These are phyloP conservation scores for Heterotilapia buettikoferi DNA, from an alignment of 2,113 vertebrate genomes.

Conservation along the genomic window DNA sequence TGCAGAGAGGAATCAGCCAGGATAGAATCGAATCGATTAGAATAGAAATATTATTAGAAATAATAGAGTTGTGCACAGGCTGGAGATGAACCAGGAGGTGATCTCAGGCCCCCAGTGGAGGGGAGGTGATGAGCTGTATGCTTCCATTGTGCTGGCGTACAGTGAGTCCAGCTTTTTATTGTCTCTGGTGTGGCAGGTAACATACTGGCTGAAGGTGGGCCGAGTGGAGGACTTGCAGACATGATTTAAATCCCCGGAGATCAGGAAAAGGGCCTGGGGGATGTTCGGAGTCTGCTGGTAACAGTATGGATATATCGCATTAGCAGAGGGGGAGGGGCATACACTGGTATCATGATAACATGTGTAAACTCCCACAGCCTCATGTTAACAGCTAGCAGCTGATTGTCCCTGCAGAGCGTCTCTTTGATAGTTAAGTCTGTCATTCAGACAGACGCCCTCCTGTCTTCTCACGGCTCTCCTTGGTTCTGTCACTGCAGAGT, in stretches of 20 bases:
- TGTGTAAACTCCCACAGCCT: background rate
- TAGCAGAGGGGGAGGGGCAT: background rate
- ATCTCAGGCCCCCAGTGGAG: background rate
- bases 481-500: background rate
- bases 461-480: no score
- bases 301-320: background rate
- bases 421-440: background rate
- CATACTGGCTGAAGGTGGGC: background rate
- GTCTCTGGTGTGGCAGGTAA: background rate
- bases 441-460: no score
- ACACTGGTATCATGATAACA: background rate
- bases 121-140: background rate
- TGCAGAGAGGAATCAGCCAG: background rate
- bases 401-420: background rate
- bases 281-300: background rate
- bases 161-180: background rate
- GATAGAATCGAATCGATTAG: rapidly evolving
- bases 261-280: background rate
- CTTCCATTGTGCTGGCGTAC: background rate
- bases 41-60: background rate
- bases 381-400: background rate
- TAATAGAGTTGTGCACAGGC: background rate
- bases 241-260: background rate
- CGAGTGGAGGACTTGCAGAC: background rate
- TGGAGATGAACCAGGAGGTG: background rate